phyloP scores from a whole-genome alignment of 2,113 vertebrate genomes.

The Phocoena phocoena region DNA sequence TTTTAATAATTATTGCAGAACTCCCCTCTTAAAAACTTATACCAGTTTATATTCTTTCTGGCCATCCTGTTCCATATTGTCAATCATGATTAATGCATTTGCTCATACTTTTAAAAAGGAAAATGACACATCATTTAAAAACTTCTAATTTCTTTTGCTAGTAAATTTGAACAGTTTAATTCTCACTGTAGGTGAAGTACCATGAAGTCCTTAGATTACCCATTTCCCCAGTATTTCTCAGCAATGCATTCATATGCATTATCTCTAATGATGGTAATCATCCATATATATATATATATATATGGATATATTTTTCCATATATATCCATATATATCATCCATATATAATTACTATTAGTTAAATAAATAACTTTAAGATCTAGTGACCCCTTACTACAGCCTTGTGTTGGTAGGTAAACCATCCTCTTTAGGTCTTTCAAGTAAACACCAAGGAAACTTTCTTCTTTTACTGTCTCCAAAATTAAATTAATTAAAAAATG shows the following conservation, averaged over 20 bases:
- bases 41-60: not conserved
- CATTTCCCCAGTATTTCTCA: not conserved
- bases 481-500: not conserved
- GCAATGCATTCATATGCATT: not conserved
- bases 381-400: not conserved
- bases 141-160: not conserved
- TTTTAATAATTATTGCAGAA: slow-evolving; percentile 25
- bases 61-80: not conserved
- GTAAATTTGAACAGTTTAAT: slow-evolving; percentile 9
- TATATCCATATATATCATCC: not conserved
- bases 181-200: not conserved
- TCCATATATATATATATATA: too few species aligned
- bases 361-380: not conserved
- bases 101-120: not conserved
- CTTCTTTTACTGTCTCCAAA: not conserved
- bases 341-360: not conserved
- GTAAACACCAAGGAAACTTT: not conserved
- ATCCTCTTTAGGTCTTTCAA: not conserved
- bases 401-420: not conserved
- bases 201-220: not conserved
- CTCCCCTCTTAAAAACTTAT: not conserved
- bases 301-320: too few species aligned
- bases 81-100: not conserved
- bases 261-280: not conserved
- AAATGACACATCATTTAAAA: not conserved